Base-by-base conservation (phyloP, 2,797 vertebrate species). In the Margarornis squamiger region DNA sequence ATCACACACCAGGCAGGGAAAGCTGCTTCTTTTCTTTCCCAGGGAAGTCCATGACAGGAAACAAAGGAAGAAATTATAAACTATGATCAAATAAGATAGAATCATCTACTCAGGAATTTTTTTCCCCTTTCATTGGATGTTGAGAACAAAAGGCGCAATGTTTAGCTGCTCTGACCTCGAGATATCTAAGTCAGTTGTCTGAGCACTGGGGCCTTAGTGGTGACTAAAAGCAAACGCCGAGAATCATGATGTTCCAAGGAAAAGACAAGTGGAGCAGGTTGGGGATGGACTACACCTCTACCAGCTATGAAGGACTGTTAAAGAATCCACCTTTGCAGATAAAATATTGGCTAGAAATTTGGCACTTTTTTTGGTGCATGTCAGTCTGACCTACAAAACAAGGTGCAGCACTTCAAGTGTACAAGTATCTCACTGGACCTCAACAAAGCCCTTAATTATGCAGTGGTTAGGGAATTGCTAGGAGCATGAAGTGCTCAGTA, bases 1-100 rank as follows among this genome's bases (percentile, higher is more conserved):
- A 95, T 96, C 92, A 88, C 80, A 96, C 91, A 88, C 48, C 23
- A 36, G 63, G 77, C 94, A 94, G 94, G 93, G 88, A 96, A 96
- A 95, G 92, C 92, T 85, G 5, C 94, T 88, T 86, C 87, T 74
- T 93, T 94, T 89, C 93, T 96, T 97, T 97, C 96, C 92, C 95
- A 97, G 94, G 90, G 91, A 95, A 96, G 89, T 89, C 77, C 61
- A 85, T 34, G 86, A 81, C 95, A 96, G 92, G 87, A 93, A 95
- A 90, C 80, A 96, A 95, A 92, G 90, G 92, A 90, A 85, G 80
- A 95, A 95, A 85, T 94, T 82, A 90, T 74, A 94, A 92, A 87
- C 1, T 27, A 58, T 94, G 93, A 93, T 96, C 86, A 87, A 93
- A 77, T 94, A 72, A 85, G 92, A 94, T 89, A 88, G 75, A 90